These are phyloP conservation scores for Parazoanthus swiftii DNA, from an alignment of 92 coral and sea anemone species.

Conservation along the genomic window DNA sequence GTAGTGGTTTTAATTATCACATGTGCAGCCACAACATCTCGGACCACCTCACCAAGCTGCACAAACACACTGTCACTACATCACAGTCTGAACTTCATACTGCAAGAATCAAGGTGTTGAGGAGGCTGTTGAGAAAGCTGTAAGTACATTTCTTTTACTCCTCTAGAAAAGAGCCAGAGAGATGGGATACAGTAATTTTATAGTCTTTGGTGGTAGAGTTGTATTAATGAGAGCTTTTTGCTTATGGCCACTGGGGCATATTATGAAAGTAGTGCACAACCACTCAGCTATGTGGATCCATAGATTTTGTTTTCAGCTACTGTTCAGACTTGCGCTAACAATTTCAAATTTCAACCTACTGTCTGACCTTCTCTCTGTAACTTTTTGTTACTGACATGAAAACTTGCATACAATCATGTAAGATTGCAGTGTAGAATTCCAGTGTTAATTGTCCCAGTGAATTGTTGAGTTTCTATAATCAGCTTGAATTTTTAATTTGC, in stretches of 20 bases:
- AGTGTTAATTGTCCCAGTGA: too few relatives aligned
- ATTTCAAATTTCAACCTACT: too few relatives aligned
- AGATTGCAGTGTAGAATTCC: too few relatives aligned
- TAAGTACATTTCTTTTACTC: constrained; percentile 45
- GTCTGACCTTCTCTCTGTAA: not conserved
- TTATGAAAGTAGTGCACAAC: too few relatives aligned
- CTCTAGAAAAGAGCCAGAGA: too few relatives aligned
- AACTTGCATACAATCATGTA: too few relatives aligned
- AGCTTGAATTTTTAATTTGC: constrained; percentile 12
- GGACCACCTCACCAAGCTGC: constrained; percentile 87
- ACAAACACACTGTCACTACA: constrained; percentile 74
- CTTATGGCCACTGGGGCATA: too few relatives aligned
- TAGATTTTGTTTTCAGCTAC: not conserved
- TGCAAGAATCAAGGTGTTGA: constrained; percentile 76
- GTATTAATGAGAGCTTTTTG: too few relatives aligned
- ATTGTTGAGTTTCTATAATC: not conserved
- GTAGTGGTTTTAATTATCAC: constrained; percentile 60
- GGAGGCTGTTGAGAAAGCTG: constrained; percentile 81
- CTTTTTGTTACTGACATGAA: too few relatives aligned
- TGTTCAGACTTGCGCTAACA: too few relatives aligned
- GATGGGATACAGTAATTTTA: too few relatives aligned
- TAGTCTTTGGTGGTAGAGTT: too few relatives aligned
- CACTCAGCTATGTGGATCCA: not conserved
- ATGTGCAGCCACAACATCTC: constrained; percentile 84
- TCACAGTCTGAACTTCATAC: constrained; percentile 66